Percentiles rank a stretch among this genome's conserved stretches.
phyloP scores from a whole-genome alignment of 92 coral and sea anemone genomes.

The Epizoanthus stellaris region DNA sequence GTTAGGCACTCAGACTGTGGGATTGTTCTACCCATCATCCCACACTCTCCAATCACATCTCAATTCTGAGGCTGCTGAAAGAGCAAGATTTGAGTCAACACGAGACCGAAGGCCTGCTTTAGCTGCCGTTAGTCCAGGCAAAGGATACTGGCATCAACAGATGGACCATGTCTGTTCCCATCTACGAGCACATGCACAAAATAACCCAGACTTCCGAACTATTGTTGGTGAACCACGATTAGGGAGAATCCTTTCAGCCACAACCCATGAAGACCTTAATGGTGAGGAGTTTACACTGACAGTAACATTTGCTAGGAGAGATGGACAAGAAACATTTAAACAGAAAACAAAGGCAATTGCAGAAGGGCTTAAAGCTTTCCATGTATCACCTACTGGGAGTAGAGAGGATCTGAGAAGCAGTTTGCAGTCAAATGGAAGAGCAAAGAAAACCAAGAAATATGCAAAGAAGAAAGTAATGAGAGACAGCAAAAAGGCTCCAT shows the following conservation, averaged over 20 bases:
- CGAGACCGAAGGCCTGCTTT: slow-evolving; percentile 90
- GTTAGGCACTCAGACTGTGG: slow-evolving; percentile 91
- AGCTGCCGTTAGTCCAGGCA: slow-evolving; percentile 96
- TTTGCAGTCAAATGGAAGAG: slow-evolving; percentile 51
- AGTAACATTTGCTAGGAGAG: slow-evolving; percentile 89
- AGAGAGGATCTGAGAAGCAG: slow-evolving; percentile 68
- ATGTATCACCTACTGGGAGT: slow-evolving; percentile 44
- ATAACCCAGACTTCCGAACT: slow-evolving; percentile 93
- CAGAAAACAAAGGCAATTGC: slow-evolving; percentile 76
- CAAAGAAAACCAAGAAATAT: slow-evolving; percentile 66
- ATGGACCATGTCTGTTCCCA: slow-evolving; percentile 99
- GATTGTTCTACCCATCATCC: slow-evolving; percentile 92
- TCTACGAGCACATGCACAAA: slow-evolving; percentile 94
- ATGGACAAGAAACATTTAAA: slow-evolving; percentile 78
- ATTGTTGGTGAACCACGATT: slow-evolving; percentile 96
- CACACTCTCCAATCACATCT: slow-evolving; percentile 79
- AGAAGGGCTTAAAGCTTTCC: slow-evolving; percentile 69
- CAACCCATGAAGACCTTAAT: slow-evolving; percentile 94
- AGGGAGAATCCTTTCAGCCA: slow-evolving; percentile 89
- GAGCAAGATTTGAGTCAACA: slow-evolving; percentile 78
- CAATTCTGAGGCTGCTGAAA: slow-evolving; percentile 75
- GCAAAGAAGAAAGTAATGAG: slow-evolving; percentile 55
- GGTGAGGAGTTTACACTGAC: slow-evolving; percentile 94
- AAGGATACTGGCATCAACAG: slow-evolving; percentile 98
- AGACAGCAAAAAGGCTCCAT: slow-evolving; percentile 55